These are phyloP conservation scores for Neosilurus hyrtlii DNA, from an alignment of 2,797 vertebrate species.

Conservation along the genomic window DNA sequence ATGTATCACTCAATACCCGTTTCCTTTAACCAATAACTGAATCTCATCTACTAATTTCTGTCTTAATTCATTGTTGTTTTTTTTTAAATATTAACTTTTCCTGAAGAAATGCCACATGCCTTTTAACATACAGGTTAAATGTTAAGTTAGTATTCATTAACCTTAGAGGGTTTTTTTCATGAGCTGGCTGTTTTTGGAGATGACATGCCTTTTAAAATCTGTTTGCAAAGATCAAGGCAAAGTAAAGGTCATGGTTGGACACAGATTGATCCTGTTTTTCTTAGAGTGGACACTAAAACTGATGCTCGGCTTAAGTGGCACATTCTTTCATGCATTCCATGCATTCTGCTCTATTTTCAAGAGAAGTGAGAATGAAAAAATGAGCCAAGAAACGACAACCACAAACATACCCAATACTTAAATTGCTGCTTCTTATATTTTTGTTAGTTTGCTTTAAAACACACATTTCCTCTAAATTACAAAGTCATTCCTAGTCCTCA, in stretches of 20 bases:
- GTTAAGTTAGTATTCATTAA: not conserved
- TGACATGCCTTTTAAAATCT: not conserved
- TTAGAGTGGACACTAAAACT: conserved; percentile 20
- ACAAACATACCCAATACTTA: conserved; percentile 13
- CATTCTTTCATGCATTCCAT: conserved; percentile 44
- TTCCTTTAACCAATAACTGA: not conserved
- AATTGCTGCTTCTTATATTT: conserved; percentile 29
- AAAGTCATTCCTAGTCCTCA: conserved; percentile 24
- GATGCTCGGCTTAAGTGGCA: conserved; percentile 33
- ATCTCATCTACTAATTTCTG: not conserved
- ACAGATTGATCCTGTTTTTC: conserved; percentile 17
- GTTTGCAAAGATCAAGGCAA: conserved; percentile 45
- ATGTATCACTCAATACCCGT: not conserved
- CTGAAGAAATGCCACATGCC: not conserved
- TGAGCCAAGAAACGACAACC: conserved; percentile 36
- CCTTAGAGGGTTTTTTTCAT: not conserved
- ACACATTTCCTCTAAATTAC: conserved; percentile 16
- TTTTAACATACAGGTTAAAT: not conserved
- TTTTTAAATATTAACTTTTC: not conserved
- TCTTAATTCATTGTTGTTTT: not conserved
- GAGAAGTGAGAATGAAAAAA: conserved; percentile 27
- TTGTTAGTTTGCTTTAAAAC: conserved; percentile 16
- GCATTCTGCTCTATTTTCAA: conserved; percentile 43
- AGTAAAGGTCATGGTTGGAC: conserved; percentile 36
- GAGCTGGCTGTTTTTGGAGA: not conserved